Base-by-base conservation (phyloP, 2,888 invertebrate species). In the Aphrophora alni region DNA sequence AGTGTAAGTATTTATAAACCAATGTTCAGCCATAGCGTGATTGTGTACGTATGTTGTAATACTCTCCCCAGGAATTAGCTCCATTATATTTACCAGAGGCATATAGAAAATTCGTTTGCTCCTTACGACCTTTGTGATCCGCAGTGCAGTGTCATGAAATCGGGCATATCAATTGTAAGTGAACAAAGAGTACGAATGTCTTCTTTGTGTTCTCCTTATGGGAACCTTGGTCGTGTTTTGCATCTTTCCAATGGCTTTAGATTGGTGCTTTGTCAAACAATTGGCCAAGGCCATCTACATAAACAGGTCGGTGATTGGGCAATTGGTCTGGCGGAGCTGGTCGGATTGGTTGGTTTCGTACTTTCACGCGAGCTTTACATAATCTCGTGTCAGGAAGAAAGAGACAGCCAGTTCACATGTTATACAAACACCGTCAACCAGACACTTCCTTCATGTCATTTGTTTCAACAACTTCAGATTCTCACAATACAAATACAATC, bases 231-330 rank as follows among this genome's bases (percentile, higher is more conserved):
- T 59, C 59, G 59, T n/a, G 59, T 21, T 59, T 59, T 21, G 59
- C 59, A 59, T 78, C 78, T 51, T 33, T 33, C 33, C 33, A 33
- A 33, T 33, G 33, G 8, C 33, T 33, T 72, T 78, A 74, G 74
- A 79, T 79, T 79, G 68, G 78, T 68, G 73, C 78, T 79, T 79
- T 79, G 78, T 79, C 78, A 72, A 51, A 59, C 78, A 79, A 79
- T 79, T 79, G 78, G 78, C 78, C 78, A 79, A 79, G 78, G 78
- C 78, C 78, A 79, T 38, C 78, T 28, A 59, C 59, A 59, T 59
- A 59, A 59, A 59, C 59, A 59, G 59, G 59, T 59, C 59, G 59
- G 44, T 14, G 59, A 59, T 59, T 59, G 59, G 59, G 59, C 59
- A 59, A 59, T 59, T 59, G 59, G 59, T 59, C 59, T 59, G 21